Conservation (phyloP, 2,888 invertebrate genomes). For the Vanessa cardui region DNA sequence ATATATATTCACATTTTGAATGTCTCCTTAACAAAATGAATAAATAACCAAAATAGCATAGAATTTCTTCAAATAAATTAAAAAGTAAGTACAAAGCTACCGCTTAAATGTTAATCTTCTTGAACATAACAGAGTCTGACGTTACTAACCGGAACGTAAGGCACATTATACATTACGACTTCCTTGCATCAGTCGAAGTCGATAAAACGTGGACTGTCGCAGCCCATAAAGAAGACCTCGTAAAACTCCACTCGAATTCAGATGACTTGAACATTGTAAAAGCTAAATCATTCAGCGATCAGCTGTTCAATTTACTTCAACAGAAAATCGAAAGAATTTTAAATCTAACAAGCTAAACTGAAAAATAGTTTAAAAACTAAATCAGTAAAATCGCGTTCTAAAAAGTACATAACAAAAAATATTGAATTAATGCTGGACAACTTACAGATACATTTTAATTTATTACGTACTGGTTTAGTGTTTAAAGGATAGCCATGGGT, state of each 20-base stretch:
- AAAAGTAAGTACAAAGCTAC: background rate
- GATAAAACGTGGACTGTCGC: slow-evolving; percentile 35
- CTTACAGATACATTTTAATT: too few relatives aligned
- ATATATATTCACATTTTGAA: too few relatives aligned
- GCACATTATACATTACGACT: slow-evolving; percentile 21
- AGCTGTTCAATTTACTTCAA: background rate
- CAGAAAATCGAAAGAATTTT: background rate
- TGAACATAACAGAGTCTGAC: background rate
- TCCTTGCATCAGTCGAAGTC: slow-evolving; percentile 22
- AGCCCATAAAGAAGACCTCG: slow-evolving; percentile 37
- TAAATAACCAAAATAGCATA: background rate
- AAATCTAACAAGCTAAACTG: too few relatives aligned
- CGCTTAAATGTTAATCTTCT: slow-evolving; percentile 1
- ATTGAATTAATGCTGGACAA: too few relatives aligned
- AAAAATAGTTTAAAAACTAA: too few relatives aligned
- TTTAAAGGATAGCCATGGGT: too few relatives aligned
- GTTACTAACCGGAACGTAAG: slow-evolving; percentile 11
- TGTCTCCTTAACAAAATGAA: too few relatives aligned
- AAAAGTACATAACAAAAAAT: too few relatives aligned
- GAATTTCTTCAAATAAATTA: background rate
- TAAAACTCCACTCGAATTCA: slow-evolving; percentile 35
- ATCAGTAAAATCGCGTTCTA: too few relatives aligned
- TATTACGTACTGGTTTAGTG: too few relatives aligned
- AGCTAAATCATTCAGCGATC: slow-evolving; percentile 6
- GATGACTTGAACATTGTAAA: slow-evolving; percentile 25